Base-by-base conservation (phyloP, 2,113 vertebrate genomes). In the Parus major region DNA sequence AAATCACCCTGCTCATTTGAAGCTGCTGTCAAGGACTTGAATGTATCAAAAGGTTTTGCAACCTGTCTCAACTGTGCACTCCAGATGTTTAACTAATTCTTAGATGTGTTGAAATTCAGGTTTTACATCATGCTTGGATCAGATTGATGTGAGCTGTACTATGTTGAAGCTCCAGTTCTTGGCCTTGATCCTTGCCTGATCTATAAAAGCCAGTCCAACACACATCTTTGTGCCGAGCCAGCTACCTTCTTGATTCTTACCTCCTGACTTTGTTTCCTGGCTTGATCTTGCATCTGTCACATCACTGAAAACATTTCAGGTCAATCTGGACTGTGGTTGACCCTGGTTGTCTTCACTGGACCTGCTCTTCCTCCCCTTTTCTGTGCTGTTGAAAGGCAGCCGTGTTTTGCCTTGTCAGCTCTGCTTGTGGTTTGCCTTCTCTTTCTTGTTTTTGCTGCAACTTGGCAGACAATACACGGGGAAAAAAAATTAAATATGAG, bases 181-280 rank as follows among this genome's bases (percentile, higher is more conserved):
- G 17, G 33, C 12, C 15, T 41, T 46, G 23, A 65, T 50, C 13
- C 10, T 75, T 65, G 31, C 9, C 41, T 46, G 28, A 17, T 60
- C 25, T 44, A 8, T 18, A 16, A 42, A 61, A n/a, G 4, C 8
- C 41, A 42, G 27, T 76, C 20, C 63, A 71, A 36, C 5, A 35
- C 0, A 3, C 0, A 1, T 10, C 13, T 55, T 36, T 16, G 11
- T 9, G 11, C 25, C 9, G 21, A 36, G 4, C 5, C 44, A 49
- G 31, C 5, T 14, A 42, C 10, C 24, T 79, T 46, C 11, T 7
- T 71, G 16, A 46, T n/a, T 47, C 33, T 70, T 47, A 21, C 15
- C 12, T 83, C 41, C 14, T 56, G 14, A 20, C 10, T 75, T 75
- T 0, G 3, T 71, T 76, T 70, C 20, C 29, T 36, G 19, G 2